A percentile compares a stretch with the other conserved stretches of the same genome.
Conservation (phyloP, 2,888 invertebrate genomes). For the Spodoptera picta region DNA sequence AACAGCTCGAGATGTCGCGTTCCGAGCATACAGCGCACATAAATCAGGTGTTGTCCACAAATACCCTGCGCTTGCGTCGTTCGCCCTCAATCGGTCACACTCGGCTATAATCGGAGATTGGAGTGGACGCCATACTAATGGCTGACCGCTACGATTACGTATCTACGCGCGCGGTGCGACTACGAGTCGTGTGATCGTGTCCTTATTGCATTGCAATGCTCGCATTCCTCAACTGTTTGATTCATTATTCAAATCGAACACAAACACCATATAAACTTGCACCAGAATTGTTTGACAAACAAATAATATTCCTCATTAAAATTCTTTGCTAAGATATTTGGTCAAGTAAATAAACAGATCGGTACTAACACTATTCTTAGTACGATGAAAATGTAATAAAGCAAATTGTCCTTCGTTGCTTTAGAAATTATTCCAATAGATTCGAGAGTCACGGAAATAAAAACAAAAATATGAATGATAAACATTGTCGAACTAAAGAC, state of each 20-base stretch:
- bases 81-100: conserved; percentile 17
- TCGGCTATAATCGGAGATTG: conserved; percentile 23
- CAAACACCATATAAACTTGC: background rate
- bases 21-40: conserved; percentile 13
- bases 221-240: conserved; percentile 23
- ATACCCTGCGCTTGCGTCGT: conserved; percentile 18
- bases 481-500: too few species aligned
- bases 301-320: too few species aligned
- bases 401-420: too few species aligned
- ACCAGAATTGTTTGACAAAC: too few species aligned
- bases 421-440: too few species aligned
- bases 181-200: background rate
- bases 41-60: conserved; percentile 34
- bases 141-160: conserved; percentile 20
- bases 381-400: too few species aligned
- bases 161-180: conserved; percentile 4
- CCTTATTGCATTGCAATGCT: conserved; percentile 9
- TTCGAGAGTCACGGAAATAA: too few species aligned
- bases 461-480: too few species aligned
- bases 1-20: conserved; percentile 11
- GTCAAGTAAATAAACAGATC: too few species aligned
- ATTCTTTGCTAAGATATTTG: too few species aligned
- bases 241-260: conserved; percentile 1
- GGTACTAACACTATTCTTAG: too few species aligned
- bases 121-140: conserved; percentile 24